Base-by-base conservation (phyloP, 2,888 invertebrate species). In the Philopedon plagiatum region DNA sequence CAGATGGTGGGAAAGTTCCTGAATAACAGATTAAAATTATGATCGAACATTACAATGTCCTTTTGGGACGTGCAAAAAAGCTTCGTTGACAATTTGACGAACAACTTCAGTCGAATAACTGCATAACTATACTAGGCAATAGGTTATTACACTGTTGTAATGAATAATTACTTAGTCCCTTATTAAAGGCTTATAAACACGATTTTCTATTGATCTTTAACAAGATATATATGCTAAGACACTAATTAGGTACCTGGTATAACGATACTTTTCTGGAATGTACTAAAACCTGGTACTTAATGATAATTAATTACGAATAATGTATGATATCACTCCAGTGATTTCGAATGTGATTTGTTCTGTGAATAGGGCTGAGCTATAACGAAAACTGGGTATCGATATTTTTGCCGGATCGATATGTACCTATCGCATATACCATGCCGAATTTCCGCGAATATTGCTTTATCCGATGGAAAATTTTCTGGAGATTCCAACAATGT, bases 231-330 rank as follows among this genome's bases (percentile, higher is more conserved):
- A 1, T 21, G 32, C 7, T 9, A 46, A 46, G 8, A 11, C 19
- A 11, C 19, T 34, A 5, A 3, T 23, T 49, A 49, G n/a, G n/a
- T 49, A 23, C 2, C 23, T n/a, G n/a, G n/a, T 11, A 46, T 46
- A 49, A 61, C 61, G 61, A 49, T 46, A 49, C 46, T 46, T 61
- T 60, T 9, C 44, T 18, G 61, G 61, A 61, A 61, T 49, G 26
- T 61, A 49, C 49, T 61, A 57, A 49, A 49, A 1, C 49, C n/a
- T 26, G 26, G 26, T 13, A 49, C 49, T 23, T 49, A 23, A 49
- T 49, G 5, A 49, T 49, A 23, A 49, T 49, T 26, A 23, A 49
- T 49, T 49, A 23, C 49, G 4, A 49, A 49, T 23, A 5, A n/a
- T 49, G 26, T 49, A 49, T 49, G 23, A 26, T 49, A 49, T 26